A percentile compares a stretch with the other conserved stretches of the same genome.
Evolutionary conservation across 2,888 invertebrate species (phyloP).

Genomic region (Cephus nigrinus): DNA sequence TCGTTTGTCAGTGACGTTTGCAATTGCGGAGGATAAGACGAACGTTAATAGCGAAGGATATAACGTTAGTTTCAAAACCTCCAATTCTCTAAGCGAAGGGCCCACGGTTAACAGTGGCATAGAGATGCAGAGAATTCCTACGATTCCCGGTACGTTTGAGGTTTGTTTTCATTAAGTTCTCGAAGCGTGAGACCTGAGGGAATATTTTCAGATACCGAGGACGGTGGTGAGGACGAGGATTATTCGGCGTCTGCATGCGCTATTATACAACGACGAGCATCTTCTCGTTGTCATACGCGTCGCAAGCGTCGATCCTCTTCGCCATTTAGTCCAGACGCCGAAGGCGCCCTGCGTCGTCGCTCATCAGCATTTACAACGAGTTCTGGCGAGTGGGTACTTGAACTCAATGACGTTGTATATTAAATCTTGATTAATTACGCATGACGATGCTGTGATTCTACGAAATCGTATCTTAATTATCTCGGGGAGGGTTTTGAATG

Average conservation of each 20-base stretch:
- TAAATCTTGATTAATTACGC: neutral
- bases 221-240: slow-evolving; percentile 78
- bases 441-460: slow-evolving; percentile 4
- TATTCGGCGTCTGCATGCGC: slow-evolving; percentile 88
- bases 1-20: slow-evolving; percentile 80
- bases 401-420: neutral
- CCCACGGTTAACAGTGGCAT: neutral
- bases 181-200: neutral
- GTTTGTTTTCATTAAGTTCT: neutral
- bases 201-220: slow-evolving; percentile 37
- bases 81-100: neutral
- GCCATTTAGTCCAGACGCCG: slow-evolving; percentile 68
- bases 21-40: slow-evolving; percentile 69
- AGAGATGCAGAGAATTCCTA: slow-evolving; percentile 30
- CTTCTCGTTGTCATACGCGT: slow-evolving; percentile 75
- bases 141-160: slow-evolving; percentile 31
- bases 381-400: slow-evolving; percentile 81
- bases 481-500: neutral
- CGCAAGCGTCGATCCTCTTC: slow-evolving; percentile 74
- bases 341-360: slow-evolving; percentile 67
- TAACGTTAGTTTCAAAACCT: slow-evolving; percentile 23
- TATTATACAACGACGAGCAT: slow-evolving; percentile 83
- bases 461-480: slow-evolving; percentile 8
- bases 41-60: slow-evolving; percentile 45
- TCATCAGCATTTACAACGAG: slow-evolving; percentile 87